Base-by-base conservation (phyloP, 2,113 vertebrate species). In the Pygoscelis antarcticus region DNA sequence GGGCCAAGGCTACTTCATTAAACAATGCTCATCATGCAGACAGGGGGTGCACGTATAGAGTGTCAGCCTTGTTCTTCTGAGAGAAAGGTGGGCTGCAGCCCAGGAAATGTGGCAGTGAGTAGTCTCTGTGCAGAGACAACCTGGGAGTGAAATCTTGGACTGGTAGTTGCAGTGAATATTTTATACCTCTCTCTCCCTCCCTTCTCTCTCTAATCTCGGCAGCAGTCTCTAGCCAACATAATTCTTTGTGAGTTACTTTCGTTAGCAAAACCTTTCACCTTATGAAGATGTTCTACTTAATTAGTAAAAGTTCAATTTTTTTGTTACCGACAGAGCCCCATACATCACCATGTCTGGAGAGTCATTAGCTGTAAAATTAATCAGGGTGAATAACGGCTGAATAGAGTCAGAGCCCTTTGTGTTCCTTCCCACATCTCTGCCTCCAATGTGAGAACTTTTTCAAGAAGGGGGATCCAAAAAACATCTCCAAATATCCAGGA, bases 281-380 rank as follows among this genome's bases (percentile, higher is more conserved):
- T 92, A 69, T 95, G 94, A 98, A 98, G 95, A 97, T 96, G 86
- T 98, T 97, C 96, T 98, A 96, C 97, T 98, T 97, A 98, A 98
- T 98, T 98, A 98, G 97, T 93, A 97, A 97, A 98, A 97, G 97
- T 98, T 98, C 96, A 87, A 86, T 94, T 96, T 96, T 96, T 98
- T 97, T 90, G 97, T 96, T 94, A 91, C 96, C 1, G 83, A 97
- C 94, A 98, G 93, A 96, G 47, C 72, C 76, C 85, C 89, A 90
- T 98, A 96, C 46, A 98, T 98, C 96, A 98, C 90, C 86, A 78
- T 86, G 95, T 95, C 98, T 93, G 65, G 91, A 95, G 95, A 97
- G 85, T 97, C 96, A 98, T 98, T 98, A 98, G 70, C 89, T 90
- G 42, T 92, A 94, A 95, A 97, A 98, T 98, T 97, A 98, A 98